Evolutionary conservation across 2,888 invertebrate genomes (phyloP).

Genomic region (Dryobota labecula): DNA sequence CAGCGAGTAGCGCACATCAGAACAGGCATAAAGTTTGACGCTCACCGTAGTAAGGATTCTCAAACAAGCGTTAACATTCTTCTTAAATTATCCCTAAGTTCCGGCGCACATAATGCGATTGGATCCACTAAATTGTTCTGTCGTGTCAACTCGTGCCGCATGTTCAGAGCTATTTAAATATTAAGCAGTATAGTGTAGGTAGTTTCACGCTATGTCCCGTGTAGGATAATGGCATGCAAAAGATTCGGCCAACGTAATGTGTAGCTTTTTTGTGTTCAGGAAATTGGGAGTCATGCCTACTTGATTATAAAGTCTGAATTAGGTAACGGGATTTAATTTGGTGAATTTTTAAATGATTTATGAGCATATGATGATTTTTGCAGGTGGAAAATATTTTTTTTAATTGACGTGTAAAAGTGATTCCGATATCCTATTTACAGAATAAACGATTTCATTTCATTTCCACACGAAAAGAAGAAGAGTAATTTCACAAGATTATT

Average conservation of each 20-base stretch:
- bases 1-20: no score
- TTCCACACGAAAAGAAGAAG: no score
- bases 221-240: constrained; percentile 40
- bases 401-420: no score
- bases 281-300: constrained; percentile 35
- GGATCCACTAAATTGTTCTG: constrained; percentile 40
- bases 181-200: constrained; percentile 12
- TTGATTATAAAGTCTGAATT: constrained; percentile 20
- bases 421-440: no score
- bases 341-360: not conserved
- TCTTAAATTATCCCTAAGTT: constrained; percentile 40
- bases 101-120: constrained; percentile 34
- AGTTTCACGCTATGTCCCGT: constrained; percentile 49
- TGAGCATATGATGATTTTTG: not conserved
- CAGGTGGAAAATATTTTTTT: no score
- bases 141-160: constrained; percentile 41
- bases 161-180: constrained; percentile 41
- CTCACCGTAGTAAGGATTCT: not conserved
- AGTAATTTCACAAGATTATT: no score
- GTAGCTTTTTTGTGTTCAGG: constrained; percentile 9
- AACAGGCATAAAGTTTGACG: no score
- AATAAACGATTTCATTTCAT: no score
- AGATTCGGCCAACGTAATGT: constrained; percentile 14
- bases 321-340: constrained; percentile 32
- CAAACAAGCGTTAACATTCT: constrained; percentile 39